Evolutionary conservation across 2,888 invertebrate species (phyloP), one percentile per base, ranked within the genome.

Genomic region (Agrotis ipsilon): DNA sequence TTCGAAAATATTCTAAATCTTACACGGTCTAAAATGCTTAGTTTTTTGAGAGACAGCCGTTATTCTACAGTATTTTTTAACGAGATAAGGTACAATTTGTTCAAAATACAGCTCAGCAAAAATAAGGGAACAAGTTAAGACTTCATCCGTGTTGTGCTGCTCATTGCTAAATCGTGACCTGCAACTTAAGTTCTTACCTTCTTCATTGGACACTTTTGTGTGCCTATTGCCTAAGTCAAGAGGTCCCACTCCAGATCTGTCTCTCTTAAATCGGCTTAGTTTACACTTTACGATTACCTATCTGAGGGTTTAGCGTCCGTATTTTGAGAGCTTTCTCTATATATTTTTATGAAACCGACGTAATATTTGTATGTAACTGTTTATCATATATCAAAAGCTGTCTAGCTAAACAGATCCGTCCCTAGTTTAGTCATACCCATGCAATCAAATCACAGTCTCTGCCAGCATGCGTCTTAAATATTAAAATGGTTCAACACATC

Each of bases 151-250:
- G 18, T 43, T 60, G 49, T 49, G 39, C 19, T 73, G 13, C 61
- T 62, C 65, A 45, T 49, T 73, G 57, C 11, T 9, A 43, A 72
- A 52, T 54, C 75, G 80, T 76, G 75, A 73, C 48, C 45, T 45
- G 80, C 24, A 72, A 43, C 72, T 61, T 43, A 61, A 72, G n/a
- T 13, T 27, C 19, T 13, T 27, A 16, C 16, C 39, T 13, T 32
- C 4, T 62, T 54, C 39, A 55, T 55, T 64, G 18, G 24, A 58
- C n/a, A 18, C 9, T 21, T 55, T 11, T 5, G 2, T 46, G 14
- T 46, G 9, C 13, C 11, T 43, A 13, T 4, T 3, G 18, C 2
- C 24, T 13, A 9, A 46, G 2, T 18, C 21, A 16, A 32, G 6
- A n/a, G n/a, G n/a, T n/a, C n/a, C 2, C 2, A 1, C 24, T 24